A percentile compares a stretch with the other conserved stretches of the same genome.
phyloP scores from a whole-genome alignment of 2,113 vertebrate genomes.

The Cichladusa arquata region DNA sequence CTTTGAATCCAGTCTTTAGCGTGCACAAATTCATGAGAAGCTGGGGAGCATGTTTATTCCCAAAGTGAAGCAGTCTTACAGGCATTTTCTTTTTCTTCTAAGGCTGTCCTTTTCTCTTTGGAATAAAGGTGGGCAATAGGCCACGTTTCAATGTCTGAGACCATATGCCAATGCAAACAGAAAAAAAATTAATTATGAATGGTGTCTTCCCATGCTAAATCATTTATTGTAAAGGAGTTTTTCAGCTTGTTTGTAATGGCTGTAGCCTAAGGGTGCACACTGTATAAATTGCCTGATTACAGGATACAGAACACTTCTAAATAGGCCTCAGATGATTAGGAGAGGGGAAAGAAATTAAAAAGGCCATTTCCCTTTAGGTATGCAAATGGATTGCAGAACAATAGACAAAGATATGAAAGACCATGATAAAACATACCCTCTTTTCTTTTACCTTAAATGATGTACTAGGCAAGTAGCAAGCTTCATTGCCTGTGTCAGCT shows the following conservation, averaged over 20 bases:
- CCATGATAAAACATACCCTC: slow-evolving; percentile 63
- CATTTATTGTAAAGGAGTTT: slow-evolving; percentile 87
- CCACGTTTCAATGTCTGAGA: slow-evolving; percentile 69
- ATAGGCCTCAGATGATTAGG: slow-evolving; percentile 91
- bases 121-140: slow-evolving; percentile 65
- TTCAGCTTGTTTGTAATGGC: slow-evolving; percentile 82
- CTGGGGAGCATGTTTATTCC: background rate
- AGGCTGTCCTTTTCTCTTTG: slow-evolving; percentile 31
- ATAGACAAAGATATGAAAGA: slow-evolving; percentile 74
- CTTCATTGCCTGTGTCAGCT: slow-evolving; percentile 56
- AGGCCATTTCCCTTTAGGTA: slow-evolving; percentile 87
- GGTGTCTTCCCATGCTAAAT: slow-evolving; percentile 80
- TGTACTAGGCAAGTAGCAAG: slow-evolving; percentile 55
- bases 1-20: background rate
- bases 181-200: slow-evolving; percentile 79
- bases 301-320: slow-evolving; percentile 86
- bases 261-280: slow-evolving; percentile 82
- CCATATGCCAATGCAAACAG: slow-evolving; percentile 78
- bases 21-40: background rate
- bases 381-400: slow-evolving; percentile 88
- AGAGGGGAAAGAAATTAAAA: slow-evolving; percentile 86
- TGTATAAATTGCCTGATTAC: slow-evolving; percentile 93
- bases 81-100: slow-evolving; percentile 14
- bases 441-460: slow-evolving; percentile 70
- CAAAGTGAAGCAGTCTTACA: slow-evolving; percentile 6